Conservation (phyloP, 2,113 vertebrate species). For the Scytalopus superciliaris region DNA sequence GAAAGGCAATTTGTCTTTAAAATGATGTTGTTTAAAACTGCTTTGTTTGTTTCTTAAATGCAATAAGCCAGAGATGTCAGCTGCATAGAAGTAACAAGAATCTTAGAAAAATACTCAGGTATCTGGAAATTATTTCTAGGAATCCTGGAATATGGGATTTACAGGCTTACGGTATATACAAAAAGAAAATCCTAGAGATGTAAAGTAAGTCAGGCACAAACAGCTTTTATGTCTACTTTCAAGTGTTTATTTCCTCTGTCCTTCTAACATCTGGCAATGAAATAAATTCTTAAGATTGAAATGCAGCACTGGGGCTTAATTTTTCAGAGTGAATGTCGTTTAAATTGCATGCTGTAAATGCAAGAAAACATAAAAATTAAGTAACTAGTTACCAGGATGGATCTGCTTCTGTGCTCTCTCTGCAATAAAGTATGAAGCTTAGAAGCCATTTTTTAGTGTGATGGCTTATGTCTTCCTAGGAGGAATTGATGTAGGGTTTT, state of each 20-base stretch:
- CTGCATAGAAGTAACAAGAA: background rate
- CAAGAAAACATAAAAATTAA: background rate
- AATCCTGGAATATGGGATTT: background rate
- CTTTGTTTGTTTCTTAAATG: constrained; percentile 30
- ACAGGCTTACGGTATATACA: background rate
- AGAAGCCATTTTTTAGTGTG: background rate
- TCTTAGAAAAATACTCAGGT: background rate
- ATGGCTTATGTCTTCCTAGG: background rate
- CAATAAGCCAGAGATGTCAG: background rate
- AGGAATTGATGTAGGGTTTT: background rate
- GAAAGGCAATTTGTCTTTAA: constrained; percentile 45
- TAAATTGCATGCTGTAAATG: constrained; percentile 38
- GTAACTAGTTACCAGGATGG: background rate
- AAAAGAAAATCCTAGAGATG: background rate
- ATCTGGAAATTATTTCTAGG: background rate
- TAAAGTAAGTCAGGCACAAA: constrained; percentile 6
- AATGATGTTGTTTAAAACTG: constrained; percentile 3
- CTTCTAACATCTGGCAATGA: constrained; percentile 21
- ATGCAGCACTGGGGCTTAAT: background rate
- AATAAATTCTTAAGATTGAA: constrained; percentile 44
- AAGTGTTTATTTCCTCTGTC: constrained; percentile 39
- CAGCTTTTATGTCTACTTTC: constrained; percentile 19
- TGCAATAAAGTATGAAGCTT: background rate
- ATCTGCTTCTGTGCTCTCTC: background rate
- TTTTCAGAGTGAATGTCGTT: background rate